Evolutionary conservation across 1,140 invertebrate genomes (phyloP).

Genomic region (Neodiprion fabricii): DNA sequence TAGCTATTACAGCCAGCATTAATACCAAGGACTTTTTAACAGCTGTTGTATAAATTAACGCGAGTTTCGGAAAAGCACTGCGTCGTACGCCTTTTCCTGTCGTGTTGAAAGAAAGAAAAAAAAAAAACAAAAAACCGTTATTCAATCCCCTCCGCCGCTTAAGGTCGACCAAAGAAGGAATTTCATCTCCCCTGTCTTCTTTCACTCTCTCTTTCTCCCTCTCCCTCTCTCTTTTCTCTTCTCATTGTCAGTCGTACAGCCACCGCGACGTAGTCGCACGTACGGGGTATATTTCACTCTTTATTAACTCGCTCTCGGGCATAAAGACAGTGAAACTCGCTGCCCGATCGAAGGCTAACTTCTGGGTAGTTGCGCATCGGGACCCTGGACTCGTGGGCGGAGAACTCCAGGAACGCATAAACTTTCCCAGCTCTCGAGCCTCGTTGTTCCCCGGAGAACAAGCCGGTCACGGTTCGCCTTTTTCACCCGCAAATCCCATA

Average conservation of each 20-base stretch:
- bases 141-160: too few species aligned
- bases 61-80: conserved; percentile 11
- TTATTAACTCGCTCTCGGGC: too few species aligned
- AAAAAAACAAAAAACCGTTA: conserved; percentile 4
- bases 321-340: too few species aligned
- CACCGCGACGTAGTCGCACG: too few species aligned
- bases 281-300: too few species aligned
- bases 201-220: conserved; percentile 9
- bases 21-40: conserved; percentile 7
- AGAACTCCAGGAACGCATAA: neutral
- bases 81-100: too few species aligned
- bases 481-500: neutral
- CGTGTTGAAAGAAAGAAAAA: neutral
- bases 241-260: neutral
- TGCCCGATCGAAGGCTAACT: too few species aligned
- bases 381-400: neutral
- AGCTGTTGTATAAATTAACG: conserved; percentile 18
- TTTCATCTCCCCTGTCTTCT: conserved; percentile 18
- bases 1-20: conserved; percentile 16
- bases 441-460: neutral
- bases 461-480: neutral
- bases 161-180: neutral
- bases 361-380: neutral
- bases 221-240: neutral
- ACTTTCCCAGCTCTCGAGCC: neutral